Percentiles rank a stretch among this genome's conserved stretches.
phyloP scores from a whole-genome alignment of 1,140 invertebrate species.

The Drosophila nikananu region DNA sequence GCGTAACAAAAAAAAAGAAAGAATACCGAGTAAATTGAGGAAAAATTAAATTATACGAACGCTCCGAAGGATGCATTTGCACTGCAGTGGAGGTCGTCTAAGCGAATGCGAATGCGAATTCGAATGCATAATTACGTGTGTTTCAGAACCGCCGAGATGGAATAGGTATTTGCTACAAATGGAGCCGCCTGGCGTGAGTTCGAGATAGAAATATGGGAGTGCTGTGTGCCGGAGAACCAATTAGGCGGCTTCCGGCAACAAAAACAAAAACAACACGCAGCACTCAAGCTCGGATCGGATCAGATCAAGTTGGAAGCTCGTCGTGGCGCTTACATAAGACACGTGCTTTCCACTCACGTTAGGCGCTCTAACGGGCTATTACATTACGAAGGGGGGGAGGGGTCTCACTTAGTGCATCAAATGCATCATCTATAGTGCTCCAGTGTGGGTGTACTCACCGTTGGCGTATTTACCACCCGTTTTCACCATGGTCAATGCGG shows the following conservation, averaged over 20 bases:
- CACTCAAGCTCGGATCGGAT: slow-evolving; percentile 20
- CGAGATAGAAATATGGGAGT: slow-evolving; percentile 45
- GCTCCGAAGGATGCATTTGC: slow-evolving; percentile 34
- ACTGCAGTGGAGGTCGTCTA: slow-evolving; percentile 61
- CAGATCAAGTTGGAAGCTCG: slow-evolving; percentile 27
- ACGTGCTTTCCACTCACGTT: slow-evolving; percentile 33
- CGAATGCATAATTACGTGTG: slow-evolving; percentile 21
- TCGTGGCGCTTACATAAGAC: slow-evolving; percentile 60
- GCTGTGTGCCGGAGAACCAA: slow-evolving; percentile 39
- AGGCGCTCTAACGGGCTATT: not conserved
- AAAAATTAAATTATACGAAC: slow-evolving; percentile 37
- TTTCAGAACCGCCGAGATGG: slow-evolving; percentile 7
- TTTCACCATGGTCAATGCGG: slow-evolving; percentile 76
- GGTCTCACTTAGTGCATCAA: not conserved
- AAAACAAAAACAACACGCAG: not conserved
- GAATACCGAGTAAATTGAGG: slow-evolving; percentile 45
- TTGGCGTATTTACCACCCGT: slow-evolving; percentile 79
- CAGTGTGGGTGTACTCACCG: slow-evolving; percentile 48
- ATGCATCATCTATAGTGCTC: not conserved
- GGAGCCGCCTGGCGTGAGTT: slow-evolving; percentile 32
- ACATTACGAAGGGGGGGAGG: not conserved
- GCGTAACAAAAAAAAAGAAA: slow-evolving; percentile 42
- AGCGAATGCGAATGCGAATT: slow-evolving; percentile 10
- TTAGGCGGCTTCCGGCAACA: slow-evolving; percentile 64
- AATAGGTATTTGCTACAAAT: slow-evolving; percentile 33